Percentiles rank a stretch among this genome's conserved stretches.
Evolutionary conservation across 2,797 vertebrate genomes (phyloP).

Genomic region (Sitta carolinensis): DNA sequence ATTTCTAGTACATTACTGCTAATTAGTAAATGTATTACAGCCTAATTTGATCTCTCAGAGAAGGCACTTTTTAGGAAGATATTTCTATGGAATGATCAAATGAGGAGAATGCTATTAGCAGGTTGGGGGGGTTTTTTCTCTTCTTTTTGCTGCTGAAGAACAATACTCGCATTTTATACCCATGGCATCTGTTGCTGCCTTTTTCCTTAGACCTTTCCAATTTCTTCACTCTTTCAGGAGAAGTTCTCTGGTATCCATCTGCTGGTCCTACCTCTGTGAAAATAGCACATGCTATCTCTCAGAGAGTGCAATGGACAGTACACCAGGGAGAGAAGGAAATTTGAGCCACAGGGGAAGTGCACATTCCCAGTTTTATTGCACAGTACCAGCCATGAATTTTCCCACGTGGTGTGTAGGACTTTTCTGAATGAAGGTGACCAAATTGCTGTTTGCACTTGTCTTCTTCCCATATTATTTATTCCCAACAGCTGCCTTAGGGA

Average conservation of each 20-base stretch:
- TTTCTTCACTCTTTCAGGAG: neutral
- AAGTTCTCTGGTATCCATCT: neutral
- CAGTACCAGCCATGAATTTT: accelerated
- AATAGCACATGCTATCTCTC: accelerated
- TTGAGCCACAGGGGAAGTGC: accelerated
- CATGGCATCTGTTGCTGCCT: accelerated
- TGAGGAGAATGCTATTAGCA: neutral
- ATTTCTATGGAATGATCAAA: neutral
- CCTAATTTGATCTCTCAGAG: neutral
- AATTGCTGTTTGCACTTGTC: accelerated
- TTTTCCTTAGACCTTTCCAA: neutral
- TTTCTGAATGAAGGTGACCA: neutral
- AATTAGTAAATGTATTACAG: constrained; percentile 10
- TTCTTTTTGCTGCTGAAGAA: neutral
- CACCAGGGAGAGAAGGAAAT: neutral
- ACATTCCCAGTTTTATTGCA: neutral
- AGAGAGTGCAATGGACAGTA: accelerated
- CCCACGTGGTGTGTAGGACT: accelerated
- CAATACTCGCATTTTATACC: neutral
- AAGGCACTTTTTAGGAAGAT: neutral
- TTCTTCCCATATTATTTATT: neutral
- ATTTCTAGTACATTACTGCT: constrained; percentile 11
- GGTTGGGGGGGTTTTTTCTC: neutral
- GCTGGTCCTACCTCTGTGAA: neutral
- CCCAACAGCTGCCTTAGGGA: neutral